Evolutionary conservation across 2,113 vertebrate genomes (phyloP).

Genomic region (Bubo blakistoni): DNA sequence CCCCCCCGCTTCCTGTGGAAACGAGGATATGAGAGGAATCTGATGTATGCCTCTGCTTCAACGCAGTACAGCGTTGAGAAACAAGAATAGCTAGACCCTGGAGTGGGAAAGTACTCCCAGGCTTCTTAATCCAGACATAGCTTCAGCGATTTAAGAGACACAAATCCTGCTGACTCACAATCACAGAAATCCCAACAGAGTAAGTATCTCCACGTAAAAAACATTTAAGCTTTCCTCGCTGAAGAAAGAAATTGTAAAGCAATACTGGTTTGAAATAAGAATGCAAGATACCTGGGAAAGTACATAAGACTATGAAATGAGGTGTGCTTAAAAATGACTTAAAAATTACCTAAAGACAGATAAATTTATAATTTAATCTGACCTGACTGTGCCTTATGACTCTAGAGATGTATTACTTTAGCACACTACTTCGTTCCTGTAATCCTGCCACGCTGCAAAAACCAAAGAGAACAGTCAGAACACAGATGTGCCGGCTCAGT

Average conservation of each 20-base stretch:
- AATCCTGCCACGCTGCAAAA: not conserved
- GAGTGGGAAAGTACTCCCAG: not conserved
- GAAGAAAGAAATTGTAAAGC: not conserved
- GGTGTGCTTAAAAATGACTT: not conserved
- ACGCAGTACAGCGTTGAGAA: fast-evolving
- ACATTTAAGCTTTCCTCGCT: not conserved
- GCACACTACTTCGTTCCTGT: not conserved
- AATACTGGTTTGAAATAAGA: not conserved
- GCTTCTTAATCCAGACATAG: not conserved
- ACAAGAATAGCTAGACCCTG: not conserved
- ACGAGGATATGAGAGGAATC: not conserved
- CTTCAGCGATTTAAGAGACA: not conserved
- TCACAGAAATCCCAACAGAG: not conserved
- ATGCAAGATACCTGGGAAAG: not conserved
- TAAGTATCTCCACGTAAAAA: not conserved
- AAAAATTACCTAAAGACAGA: not conserved
- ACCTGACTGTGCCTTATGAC: not conserved
- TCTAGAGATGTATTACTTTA: not conserved
- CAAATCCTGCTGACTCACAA: constrained; percentile 27
- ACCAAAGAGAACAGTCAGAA: not conserved
- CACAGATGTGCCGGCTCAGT: not conserved
- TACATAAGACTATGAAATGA: not conserved
- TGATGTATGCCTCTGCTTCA: not conserved
- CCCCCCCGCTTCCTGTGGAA: not conserved
- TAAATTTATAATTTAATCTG: not conserved